phyloP scores from a whole-genome alignment of 2,797 vertebrate species.

The Myotis findleyi region DNA sequence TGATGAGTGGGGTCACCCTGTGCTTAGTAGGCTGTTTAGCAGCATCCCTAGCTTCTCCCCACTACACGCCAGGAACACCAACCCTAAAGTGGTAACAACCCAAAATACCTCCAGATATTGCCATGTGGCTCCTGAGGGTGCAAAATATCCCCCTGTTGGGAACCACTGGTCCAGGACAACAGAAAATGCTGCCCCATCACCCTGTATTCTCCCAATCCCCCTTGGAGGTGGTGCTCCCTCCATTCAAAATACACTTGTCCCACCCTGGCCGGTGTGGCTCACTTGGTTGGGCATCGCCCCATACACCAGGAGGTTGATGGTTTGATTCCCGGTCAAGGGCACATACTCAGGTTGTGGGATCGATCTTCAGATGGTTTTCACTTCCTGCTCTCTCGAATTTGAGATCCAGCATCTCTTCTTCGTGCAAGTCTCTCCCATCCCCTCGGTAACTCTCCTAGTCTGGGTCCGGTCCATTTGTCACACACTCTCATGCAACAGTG shows the following conservation, averaged over 20 bases:
- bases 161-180: not conserved
- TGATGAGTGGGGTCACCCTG: not conserved
- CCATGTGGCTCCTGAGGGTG: not conserved
- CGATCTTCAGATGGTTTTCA: not conserved
- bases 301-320: too few species aligned
- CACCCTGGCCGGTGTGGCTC: too few species aligned
- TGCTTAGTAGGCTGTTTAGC: not conserved
- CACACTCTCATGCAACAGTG: rapidly evolving
- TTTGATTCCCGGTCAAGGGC: too few species aligned
- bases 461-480: not conserved
- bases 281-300: too few species aligned
- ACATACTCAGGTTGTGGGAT: too few species aligned
- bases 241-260: not conserved
- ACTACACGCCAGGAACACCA: not conserved
- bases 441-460: rapidly evolving
- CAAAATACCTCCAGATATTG: not conserved
- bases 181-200: not conserved
- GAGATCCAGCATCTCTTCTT: not conserved
- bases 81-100: not conserved
- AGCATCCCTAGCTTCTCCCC: not conserved
- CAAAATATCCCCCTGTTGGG: not conserved
- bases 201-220: not conserved
- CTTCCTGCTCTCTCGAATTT: not conserved
- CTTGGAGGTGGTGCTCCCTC: not conserved
- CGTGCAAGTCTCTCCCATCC: not conserved